Conservation (phyloP, 1,140 invertebrate species). For the Bathynomus jamesi region DNA sequence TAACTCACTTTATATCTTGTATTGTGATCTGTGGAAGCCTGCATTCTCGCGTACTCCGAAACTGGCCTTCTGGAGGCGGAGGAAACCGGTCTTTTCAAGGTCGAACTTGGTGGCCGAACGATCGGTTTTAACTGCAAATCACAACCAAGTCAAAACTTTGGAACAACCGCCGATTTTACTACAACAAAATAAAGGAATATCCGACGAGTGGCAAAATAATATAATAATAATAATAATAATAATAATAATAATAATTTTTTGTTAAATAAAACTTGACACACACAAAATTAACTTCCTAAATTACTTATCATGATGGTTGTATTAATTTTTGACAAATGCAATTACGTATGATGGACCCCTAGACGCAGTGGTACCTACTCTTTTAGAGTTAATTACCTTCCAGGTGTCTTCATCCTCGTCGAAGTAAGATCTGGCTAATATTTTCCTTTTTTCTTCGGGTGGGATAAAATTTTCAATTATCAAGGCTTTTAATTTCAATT, state of each 20-base stretch:
- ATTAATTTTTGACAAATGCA: too few relatives aligned
- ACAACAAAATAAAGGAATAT: too few relatives aligned
- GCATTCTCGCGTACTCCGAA: slow-evolving; percentile 62
- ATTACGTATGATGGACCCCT: too few relatives aligned
- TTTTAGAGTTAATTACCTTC: too few relatives aligned
- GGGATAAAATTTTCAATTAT: slow-evolving; percentile 98
- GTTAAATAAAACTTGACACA: neutral
- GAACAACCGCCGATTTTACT: too few relatives aligned
- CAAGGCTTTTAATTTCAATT: slow-evolving; percentile 70
- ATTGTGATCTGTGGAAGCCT: slow-evolving; percentile 51
- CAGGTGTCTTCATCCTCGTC: slow-evolving; percentile 85
- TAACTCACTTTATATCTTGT: slow-evolving; percentile 48
- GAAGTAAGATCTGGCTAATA: slow-evolving; percentile 64
- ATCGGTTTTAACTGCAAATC: slow-evolving; percentile 19
- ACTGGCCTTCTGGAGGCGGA: slow-evolving; percentile 55
- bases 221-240: neutral
- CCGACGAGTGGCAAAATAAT: neutral
- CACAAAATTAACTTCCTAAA: neutral
- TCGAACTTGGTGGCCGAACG: slow-evolving; percentile 21
- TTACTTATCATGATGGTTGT: too few relatives aligned
- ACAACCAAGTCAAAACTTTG: too few relatives aligned
- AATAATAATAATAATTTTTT: neutral
- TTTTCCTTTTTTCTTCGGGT: slow-evolving; percentile 72
- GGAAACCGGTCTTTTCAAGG: slow-evolving; percentile 42
- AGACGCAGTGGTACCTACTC: too few relatives aligned